These are phyloP conservation scores for Andrena bicolor DNA, from an alignment of 2,888 invertebrate species.

Conservation along the genomic window DNA sequence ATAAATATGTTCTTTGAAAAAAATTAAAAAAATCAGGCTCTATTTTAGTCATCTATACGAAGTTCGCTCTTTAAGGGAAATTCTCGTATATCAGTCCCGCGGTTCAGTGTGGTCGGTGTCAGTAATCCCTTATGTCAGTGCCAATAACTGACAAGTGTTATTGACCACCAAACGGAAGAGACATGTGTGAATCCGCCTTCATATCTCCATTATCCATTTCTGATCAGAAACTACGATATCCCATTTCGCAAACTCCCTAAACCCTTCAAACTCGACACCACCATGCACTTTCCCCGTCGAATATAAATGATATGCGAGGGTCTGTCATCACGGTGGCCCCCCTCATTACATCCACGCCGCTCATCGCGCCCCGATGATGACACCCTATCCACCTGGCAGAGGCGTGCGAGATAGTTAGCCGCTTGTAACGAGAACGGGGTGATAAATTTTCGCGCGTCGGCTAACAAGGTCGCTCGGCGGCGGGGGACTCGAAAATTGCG, in stretches of 20 bases:
- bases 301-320: conserved; percentile 24
- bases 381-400: conserved; percentile 43
- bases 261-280: conserved; percentile 6
- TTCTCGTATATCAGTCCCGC: too few species aligned
- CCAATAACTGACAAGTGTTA: too few species aligned
- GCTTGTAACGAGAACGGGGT: conserved; percentile 59
- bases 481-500: conserved; percentile 61
- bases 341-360: conserved; percentile 44
- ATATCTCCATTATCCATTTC: not conserved
- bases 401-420: conserved; percentile 53
- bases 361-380: conserved; percentile 52
- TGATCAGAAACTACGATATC: not conserved
- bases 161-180: too few species aligned
- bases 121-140: too few species aligned
- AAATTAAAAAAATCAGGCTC: too few species aligned
- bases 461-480: conserved; percentile 57
- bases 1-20: too few species aligned
- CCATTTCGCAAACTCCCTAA: not conserved
- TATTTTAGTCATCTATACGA: too few species aligned
- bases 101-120: too few species aligned
- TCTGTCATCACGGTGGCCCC: conserved; percentile 31
- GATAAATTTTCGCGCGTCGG: conserved; percentile 65
- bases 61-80: too few species aligned
- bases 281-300: not conserved
- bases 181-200: not conserved